Conservation (phyloP, 1,140 invertebrate genomes). For the Branchinecta lindahli region DNA sequence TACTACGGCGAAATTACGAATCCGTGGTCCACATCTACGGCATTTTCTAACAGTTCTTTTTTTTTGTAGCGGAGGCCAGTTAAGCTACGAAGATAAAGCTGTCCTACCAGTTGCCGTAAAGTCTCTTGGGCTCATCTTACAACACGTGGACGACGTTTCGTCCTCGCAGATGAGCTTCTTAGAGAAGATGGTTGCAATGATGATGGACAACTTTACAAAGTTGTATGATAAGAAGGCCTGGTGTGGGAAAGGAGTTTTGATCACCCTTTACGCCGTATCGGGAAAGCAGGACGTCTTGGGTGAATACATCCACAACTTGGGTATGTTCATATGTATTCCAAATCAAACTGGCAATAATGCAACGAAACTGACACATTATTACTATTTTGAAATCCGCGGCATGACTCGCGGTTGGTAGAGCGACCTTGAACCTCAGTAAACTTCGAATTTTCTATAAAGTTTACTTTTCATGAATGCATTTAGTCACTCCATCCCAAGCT, state of each 20-base stretch:
- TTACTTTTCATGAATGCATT: no score
- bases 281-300: not conserved
- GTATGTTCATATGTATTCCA: no score
- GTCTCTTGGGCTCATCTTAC: not conserved
- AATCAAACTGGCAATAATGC: no score
- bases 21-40: no score
- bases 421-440: no score
- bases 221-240: not conserved
- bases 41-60: no score
- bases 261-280: not conserved
- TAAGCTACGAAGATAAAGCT: not conserved
- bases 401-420: no score
- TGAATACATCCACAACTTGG: not conserved
- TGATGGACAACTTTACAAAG: not conserved
- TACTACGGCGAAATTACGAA: no score
- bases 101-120: not conserved
- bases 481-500: no score
- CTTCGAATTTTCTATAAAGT: no score
- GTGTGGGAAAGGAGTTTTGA: not conserved
- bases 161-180: not conserved
- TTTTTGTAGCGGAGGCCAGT: not conserved
- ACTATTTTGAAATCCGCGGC: no score
- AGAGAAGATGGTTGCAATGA: not conserved
- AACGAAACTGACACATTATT: no score
- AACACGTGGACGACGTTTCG: not conserved